Conservation (phyloP, 2,797 vertebrate genomes). For the Gallirallus australis region DNA sequence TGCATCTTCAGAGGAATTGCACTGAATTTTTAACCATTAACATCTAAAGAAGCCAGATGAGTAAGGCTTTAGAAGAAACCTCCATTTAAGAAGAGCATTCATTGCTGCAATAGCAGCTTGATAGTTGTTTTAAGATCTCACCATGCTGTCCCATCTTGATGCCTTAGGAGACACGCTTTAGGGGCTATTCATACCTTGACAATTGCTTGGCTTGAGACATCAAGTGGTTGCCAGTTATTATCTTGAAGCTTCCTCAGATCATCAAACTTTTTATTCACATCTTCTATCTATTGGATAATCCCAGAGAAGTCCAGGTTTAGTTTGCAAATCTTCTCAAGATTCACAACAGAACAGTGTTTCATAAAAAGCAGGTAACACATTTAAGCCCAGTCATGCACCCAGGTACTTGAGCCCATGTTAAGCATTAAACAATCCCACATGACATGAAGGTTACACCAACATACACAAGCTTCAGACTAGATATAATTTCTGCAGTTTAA, state of each 20-base stretch:
- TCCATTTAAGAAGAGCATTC: background rate
- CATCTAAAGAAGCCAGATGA: background rate
- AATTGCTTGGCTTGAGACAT: slow-evolving; percentile 75
- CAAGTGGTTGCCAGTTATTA: slow-evolving; percentile 84
- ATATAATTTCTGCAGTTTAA: background rate
- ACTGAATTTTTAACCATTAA: background rate
- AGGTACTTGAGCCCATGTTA: background rate
- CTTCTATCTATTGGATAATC: slow-evolving; percentile 83
- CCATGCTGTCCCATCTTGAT: background rate
- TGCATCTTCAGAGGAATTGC: background rate
- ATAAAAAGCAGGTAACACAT: background rate
- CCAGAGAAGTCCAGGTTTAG: background rate
- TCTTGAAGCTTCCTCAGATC: slow-evolving; percentile 85
- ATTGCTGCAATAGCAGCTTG: background rate
- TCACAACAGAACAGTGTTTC: background rate
- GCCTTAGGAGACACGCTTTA: background rate
- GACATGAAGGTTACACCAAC: background rate
- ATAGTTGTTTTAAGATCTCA: background rate
- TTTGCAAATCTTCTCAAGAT: background rate
- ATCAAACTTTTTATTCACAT: slow-evolving; percentile 89
- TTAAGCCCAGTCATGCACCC: background rate
- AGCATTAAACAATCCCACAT: background rate
- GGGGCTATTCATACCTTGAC: slow-evolving; percentile 79
- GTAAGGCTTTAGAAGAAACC: background rate
- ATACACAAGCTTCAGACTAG: background rate